phyloP scores from a whole-genome alignment of 2,888 invertebrate genomes.

The Thera obeliscata region DNA sequence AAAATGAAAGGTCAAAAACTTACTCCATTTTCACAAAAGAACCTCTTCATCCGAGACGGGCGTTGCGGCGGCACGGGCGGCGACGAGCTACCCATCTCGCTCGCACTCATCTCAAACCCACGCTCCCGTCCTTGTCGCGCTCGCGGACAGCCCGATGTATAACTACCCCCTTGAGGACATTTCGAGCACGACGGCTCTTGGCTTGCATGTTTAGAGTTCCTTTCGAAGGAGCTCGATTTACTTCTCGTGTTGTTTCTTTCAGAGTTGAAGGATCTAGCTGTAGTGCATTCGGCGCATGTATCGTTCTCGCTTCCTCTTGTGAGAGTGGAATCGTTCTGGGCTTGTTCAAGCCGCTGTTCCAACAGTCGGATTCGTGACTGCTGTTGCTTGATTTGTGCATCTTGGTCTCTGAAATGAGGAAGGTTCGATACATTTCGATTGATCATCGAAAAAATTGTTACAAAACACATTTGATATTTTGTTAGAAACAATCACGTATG shows the following conservation, averaged over 20 bases:
- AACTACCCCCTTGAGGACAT: conserved; percentile 40
- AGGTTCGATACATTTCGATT: not conserved
- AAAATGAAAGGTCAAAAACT: conserved; percentile 6
- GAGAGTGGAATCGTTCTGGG: conserved; percentile 20
- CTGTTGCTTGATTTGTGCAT: conserved; percentile 59
- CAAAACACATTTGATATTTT: not conserved
- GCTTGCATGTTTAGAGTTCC: conserved; percentile 30
- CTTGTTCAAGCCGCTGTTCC: conserved; percentile 44
- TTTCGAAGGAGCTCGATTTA: conserved; percentile 1
- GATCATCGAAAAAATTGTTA: too few species aligned
- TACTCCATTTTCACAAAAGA: conserved; percentile 46
- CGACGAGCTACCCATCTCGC: conserved; percentile 55
- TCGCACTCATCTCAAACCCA: conserved; percentile 41
- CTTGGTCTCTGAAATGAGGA: conserved; percentile 58
- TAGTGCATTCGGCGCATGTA: conserved; percentile 10
- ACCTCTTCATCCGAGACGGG: conserved; percentile 48
- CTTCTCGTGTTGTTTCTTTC: not conserved
- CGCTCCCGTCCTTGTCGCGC: conserved; percentile 35
- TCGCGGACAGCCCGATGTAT: conserved; percentile 29
- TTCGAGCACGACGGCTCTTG: conserved; percentile 48
- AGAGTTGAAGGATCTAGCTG: conserved; percentile 3
- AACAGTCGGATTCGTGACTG: conserved; percentile 51
- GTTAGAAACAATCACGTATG: not conserved
- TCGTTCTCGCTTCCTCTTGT: conserved; percentile 22
- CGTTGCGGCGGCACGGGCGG: conserved; percentile 58